Evolutionary conservation across 2,888 invertebrate species (phyloP).

Genomic region (Thereva unica): DNA sequence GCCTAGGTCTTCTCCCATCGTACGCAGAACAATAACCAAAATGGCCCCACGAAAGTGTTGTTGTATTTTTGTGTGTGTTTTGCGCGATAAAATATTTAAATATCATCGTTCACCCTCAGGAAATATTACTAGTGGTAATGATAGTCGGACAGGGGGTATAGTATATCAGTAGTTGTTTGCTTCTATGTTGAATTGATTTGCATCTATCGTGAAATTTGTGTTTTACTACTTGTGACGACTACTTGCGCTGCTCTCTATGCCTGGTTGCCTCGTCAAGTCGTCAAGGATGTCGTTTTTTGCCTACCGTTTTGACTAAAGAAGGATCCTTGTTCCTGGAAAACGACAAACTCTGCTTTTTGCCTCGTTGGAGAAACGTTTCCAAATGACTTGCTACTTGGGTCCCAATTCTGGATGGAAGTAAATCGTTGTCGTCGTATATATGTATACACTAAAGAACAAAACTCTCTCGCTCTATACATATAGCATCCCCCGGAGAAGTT

Average conservation of each 20-base stretch:
- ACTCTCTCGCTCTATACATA: neutral
- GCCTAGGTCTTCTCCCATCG: conserved; percentile 8
- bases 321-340: too few relatives aligned
- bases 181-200: conserved; percentile 31
- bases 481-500: conserved; percentile 6
- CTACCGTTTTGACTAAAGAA: neutral
- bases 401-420: neutral
- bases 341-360: too few relatives aligned
- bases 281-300: neutral
- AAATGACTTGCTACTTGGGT: too few relatives aligned
- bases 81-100: conserved; percentile 34
- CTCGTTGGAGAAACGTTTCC: too few relatives aligned
- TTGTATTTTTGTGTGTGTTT: conserved; percentile 22
- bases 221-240: neutral
- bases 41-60: conserved; percentile 22
- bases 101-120: neutral
- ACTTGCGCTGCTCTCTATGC: neutral
- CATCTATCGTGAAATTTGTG: conserved; percentile 17
- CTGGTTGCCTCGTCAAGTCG: neutral
- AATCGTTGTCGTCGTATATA: too few relatives aligned
- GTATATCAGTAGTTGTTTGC: neutral
- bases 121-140: too few relatives aligned
- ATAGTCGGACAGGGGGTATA: too few relatives aligned
- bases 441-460: neutral
- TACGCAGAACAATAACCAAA: conserved; percentile 23